Evolutionary conservation across 2,797 vertebrate species (phyloP), one percentile per base, ranked within the genome.

Genomic region (Pagetopsis macropterus): DNA sequence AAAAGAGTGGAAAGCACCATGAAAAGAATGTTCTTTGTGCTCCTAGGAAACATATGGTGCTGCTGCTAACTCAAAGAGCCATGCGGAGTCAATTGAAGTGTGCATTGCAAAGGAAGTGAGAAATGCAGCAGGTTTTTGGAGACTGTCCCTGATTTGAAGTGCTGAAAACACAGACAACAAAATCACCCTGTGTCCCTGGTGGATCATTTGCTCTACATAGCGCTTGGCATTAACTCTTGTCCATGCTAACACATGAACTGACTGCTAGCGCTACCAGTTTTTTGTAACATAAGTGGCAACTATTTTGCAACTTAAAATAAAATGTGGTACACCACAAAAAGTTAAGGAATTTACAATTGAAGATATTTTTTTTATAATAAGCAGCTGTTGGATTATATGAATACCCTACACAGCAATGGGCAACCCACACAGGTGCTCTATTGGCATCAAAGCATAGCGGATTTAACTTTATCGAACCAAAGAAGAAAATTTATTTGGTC

Each of bases 21-120:
- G 74, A 79, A 84, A 78, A 75, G 44, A 66, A 73, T 75, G 59
- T 61, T 84, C 80, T 91, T 87, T 91, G 80, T 89, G 82, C 70
- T 85, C 74, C 45, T 67, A 61, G 55, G 76, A 87, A 91, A 70
- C 90, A 91, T 87, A 91, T 85, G 85, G 88, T 66, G 65, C 84
- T 76, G 31, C 77, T 63, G 75, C 83, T 89, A 86, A 90, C 78
- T 91, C 86, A 89, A 90, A 91, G 84, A 79, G 67, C 12, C 46
- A 56, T 4, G 73, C 57, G 4, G 40, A 61, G 70, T 61, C 79
- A 23, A 65, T 41, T 83, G 84, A 89, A 82, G 88, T 77, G 5
- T 17, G 51, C 13, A 3, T 0, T n/a, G 68, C 33, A 74, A 75
- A 76, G 44, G 52, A 79, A 78, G 68, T 44, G 64, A 76, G 61